These are phyloP conservation scores for Cassiopea xamachana DNA, from an alignment of 30 jellyfish, hydroid and myxozoan genomes.

Conservation along the genomic window DNA sequence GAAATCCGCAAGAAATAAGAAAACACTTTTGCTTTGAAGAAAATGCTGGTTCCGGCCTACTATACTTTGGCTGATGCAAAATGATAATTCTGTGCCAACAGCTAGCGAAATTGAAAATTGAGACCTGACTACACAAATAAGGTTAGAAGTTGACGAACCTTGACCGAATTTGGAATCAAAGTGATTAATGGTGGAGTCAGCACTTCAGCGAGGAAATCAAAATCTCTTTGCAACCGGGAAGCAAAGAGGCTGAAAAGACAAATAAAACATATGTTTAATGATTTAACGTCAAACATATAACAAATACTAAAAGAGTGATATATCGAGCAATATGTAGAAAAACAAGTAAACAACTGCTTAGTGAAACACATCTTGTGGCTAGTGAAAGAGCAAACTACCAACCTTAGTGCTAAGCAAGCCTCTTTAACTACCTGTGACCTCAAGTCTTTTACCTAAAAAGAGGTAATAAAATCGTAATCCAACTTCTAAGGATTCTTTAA, in stretches of 20 bases:
- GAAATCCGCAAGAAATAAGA: no score
- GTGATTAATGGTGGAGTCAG: conserved; percentile 75
- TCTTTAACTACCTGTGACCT: conserved; percentile 84
- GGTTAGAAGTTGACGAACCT: conserved; percentile 53
- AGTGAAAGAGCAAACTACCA: background rate
- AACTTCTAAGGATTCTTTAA: background rate
- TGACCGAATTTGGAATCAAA: conserved; percentile 85
- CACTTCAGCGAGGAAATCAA: conserved; percentile 91
- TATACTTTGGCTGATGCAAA: no score
- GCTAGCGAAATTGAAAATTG: no score
- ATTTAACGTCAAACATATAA: background rate
- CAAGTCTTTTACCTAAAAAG: conserved; percentile 83
- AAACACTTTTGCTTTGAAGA: background rate
- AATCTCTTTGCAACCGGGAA: conserved; percentile 67
- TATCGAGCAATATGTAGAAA: no score
- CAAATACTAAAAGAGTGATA: background rate
- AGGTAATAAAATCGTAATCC: background rate
- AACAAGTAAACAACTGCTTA: no score
- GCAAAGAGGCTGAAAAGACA: conserved; percentile 79
- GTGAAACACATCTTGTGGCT: no score
- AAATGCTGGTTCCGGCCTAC: background rate
- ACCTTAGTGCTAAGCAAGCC: conserved; percentile 90
- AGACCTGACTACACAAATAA: no score
- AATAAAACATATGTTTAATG: background rate
- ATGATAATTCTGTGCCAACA: no score